These are phyloP conservation scores for Pipistrellus pipistrellus DNA, from an alignment of 2,797 vertebrate species.

Conservation along the genomic window DNA sequence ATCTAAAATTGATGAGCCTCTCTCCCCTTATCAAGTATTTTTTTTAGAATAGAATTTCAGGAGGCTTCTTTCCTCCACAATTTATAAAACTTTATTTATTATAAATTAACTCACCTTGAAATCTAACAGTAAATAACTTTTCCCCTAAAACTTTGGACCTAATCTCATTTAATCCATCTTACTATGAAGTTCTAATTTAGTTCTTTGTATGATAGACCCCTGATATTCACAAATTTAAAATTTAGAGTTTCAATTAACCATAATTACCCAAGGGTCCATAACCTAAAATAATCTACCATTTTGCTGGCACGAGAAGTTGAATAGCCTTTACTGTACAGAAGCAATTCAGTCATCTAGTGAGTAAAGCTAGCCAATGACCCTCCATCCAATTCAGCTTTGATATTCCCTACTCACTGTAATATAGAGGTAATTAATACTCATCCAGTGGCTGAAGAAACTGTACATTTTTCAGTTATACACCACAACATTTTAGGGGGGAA, in stretches of 20 bases:
- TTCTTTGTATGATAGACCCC: conserved; percentile 2
- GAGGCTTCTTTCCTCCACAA: neutral
- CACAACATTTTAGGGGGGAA: neutral
- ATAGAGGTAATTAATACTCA: neutral
- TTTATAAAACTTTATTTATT: conserved; percentile 24
- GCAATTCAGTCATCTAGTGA: neutral
- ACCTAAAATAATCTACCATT: conserved; percentile 29
- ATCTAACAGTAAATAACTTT: conserved; percentile 38
- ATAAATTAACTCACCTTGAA: conserved; percentile 32
- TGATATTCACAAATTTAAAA: conserved; percentile 39
- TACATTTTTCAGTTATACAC: neutral
- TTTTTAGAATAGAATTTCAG: conserved; percentile 34
- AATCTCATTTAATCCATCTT: conserved; percentile 28
- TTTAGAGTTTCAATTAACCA: conserved; percentile 61
- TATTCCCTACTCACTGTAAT: neutral
- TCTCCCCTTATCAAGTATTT: neutral
- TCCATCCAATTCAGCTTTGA: neutral
- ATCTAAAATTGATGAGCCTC: neutral
- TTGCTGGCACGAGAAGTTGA: conserved; percentile 39
- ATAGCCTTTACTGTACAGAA: neutral
- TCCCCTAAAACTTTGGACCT: conserved; percentile 34
- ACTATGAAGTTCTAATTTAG: conserved; percentile 8
- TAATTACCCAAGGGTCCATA: conserved; percentile 42
- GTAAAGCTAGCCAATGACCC: neutral
- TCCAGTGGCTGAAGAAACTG: conserved; percentile 3